Percentiles rank a stretch among this genome's conserved stretches.
Evolutionary conservation across 2,888 invertebrate species (phyloP).

Genomic region (Eristalinus sepulchralis): DNA sequence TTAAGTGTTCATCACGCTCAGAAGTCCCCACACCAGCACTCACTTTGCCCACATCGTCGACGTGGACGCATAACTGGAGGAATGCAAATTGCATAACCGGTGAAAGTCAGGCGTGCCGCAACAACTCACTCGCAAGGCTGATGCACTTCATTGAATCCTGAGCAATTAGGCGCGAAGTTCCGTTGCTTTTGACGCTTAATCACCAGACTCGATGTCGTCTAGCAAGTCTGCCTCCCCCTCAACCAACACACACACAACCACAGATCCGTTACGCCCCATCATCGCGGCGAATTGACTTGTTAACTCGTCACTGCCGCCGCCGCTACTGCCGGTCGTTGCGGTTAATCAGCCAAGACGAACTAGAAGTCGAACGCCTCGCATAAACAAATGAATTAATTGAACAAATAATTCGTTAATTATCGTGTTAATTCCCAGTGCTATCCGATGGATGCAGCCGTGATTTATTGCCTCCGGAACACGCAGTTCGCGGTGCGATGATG

Average conservation of each 20-base stretch:
- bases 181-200: conserved; percentile 3
- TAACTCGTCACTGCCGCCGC: neutral
- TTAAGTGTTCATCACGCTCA: neutral
- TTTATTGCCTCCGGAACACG: neutral
- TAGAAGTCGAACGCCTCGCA: conserved; percentile 19
- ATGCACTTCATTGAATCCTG: neutral
- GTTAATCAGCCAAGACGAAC: conserved; percentile 32
- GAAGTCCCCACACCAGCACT: neutral
- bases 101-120: neutral
- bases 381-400: conserved; percentile 49
- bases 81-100: neutral
- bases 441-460: conserved; percentile 16
- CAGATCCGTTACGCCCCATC: neutral
- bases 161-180: conserved; percentile 23
- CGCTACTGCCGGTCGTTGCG: neutral
- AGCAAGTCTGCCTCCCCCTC: neutral
- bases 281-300: neutral
- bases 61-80: neutral
- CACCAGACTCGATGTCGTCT: neutral
- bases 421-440: conserved; percentile 15
- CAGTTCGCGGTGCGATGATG: neutral
- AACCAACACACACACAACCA: neutral
- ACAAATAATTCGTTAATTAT: conserved; percentile 43
- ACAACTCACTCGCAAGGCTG: no score
- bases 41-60: neutral